Base-by-base conservation (phyloP, 2,888 invertebrate genomes). In the Mesorhabditis sp. region DNA sequence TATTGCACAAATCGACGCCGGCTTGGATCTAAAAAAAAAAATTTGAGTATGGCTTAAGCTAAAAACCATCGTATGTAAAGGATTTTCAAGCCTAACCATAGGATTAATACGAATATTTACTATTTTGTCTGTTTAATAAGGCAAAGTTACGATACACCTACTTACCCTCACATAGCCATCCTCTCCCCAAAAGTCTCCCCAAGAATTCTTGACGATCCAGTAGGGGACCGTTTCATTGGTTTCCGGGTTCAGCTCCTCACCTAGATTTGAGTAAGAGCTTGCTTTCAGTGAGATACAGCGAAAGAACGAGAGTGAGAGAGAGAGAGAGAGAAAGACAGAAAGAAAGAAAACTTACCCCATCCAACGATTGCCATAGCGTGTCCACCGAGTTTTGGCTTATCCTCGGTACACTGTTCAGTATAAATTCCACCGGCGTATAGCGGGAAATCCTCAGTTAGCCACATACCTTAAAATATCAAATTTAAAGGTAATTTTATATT, bases 361-460 rank as follows among this genome's bases (percentile, higher is more conserved):
- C 58, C 58, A n/a, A 50, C 58, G 58, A 50, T 50, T 10, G n/a
- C 58, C 58, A 50, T 50, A 13, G 58, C 58, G 58, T 50, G 58
- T n/a, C 58, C 58, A n/a, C 58, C 58, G n/a, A 50, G 58, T n/a
- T 13, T n/a, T 10, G 58, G 7, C n/a, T 50, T 50, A 50, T 50
- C 58, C 58, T 10, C 10, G n/a, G 10, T 50, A 50, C 58, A 50
- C 7, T 10, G 58, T n/a, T 50, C 58, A 13, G 58, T 50, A n/a
- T 50, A 50, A n/a, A 50, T n/a, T 13, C 58, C 58, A 10, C 10
- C n/a, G 7, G 10, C 58, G n/a, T 50, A 50, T n/a, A 50, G 7
- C n/a, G 58, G 58, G 58, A 50, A 50, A 50, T 50, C 58, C 58
- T 50, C 58, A n/a, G 58, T 50, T n/a, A 50, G 58, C 7, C n/a